Base-by-base conservation (phyloP, 1,140 invertebrate genomes). In the Megalonaias nervosa region DNA sequence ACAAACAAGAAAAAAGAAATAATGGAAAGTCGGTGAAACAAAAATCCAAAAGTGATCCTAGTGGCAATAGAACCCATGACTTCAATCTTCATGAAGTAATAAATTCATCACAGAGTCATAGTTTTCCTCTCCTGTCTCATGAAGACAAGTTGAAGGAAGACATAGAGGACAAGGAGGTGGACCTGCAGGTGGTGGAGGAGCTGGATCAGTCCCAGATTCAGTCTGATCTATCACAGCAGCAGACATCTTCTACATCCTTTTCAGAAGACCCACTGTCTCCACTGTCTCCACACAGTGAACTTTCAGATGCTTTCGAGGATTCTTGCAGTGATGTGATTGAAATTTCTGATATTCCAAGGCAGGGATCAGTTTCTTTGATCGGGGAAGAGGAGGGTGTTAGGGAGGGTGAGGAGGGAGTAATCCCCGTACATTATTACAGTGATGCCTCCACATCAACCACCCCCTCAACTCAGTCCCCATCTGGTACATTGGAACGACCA, bases 11-110 rank as follows among this genome's bases (percentile, higher is more conserved):
- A 48, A 80, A 85, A 15, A 75, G 79, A 67, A 48, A 48, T 48
- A 86, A 84, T 73, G 81, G 84, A 19, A 89, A 88, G 81, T 80
- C 83, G 19, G 74, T 74, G 14, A 90, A 90, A 67, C 88, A 88
- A 68, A 90, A 90, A 77, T 89, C 89, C 55, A 87, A 88, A 71
- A 89, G 88, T 81, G 89, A 90, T 79, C 89, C 89, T 15, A 85
- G 86, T 65, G 85, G 87, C 12, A 85, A 87, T 65, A 81, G 84
- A 67, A 82, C 77, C n/a, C 82, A 81, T 58, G 85, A 86, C 67
- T 67, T 80, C 67, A 83, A 85, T 67, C 81, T 82, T 79, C 31
- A 81, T 58, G 71, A 75, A 60, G 71, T 79, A 68, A 70, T 81
- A 57, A 72, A 67, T 69, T 66, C 70, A 31, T 77, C 61, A 57